phyloP scores from a whole-genome alignment of 2,888 invertebrate genomes.

The Scelioninae gen. 2 region DNA sequence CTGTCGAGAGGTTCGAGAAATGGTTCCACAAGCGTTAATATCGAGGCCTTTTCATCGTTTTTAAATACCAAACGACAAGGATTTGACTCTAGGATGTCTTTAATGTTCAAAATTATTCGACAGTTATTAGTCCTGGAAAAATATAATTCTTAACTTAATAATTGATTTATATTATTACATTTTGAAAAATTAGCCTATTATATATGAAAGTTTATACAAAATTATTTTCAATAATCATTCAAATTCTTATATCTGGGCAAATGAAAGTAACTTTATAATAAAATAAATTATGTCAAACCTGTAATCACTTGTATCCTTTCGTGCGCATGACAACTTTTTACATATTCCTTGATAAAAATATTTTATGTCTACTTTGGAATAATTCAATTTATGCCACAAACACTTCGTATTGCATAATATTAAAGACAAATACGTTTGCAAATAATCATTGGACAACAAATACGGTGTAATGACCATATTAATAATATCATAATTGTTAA shows the following conservation, averaged over 20 bases:
- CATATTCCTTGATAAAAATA: conserved; percentile 34
- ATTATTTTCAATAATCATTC: too few relatives aligned
- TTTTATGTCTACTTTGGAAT: conserved; percentile 17
- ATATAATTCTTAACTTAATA: too few relatives aligned
- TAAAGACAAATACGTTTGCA: not conserved
- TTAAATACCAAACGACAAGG: conserved; percentile 13
- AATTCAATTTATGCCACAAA: conserved; percentile 10
- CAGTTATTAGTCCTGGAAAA: conserved; percentile 33
- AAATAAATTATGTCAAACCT: too few relatives aligned
- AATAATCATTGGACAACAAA: conserved; percentile 35
- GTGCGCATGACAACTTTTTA: conserved; percentile 35
- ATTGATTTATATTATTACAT: not conserved
- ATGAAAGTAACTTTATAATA: too few relatives aligned
- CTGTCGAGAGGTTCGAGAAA: conserved; percentile 67
- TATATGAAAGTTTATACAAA: too few relatives aligned
- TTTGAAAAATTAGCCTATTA: too few relatives aligned
- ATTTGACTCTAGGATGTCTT: conserved; percentile 19
- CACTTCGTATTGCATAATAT: conserved; percentile 3
- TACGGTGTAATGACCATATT: conserved; percentile 66
- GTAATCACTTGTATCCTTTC: conserved; percentile 37
- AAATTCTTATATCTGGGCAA: too few relatives aligned
- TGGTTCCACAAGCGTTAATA: conserved; percentile 51
- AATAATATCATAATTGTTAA: conserved; percentile 62
- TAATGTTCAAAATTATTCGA: conserved; percentile 17
- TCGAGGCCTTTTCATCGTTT: conserved; percentile 15